phyloP scores from a whole-genome alignment of 2,888 invertebrate species.

The Schizotus pectinicornis region DNA sequence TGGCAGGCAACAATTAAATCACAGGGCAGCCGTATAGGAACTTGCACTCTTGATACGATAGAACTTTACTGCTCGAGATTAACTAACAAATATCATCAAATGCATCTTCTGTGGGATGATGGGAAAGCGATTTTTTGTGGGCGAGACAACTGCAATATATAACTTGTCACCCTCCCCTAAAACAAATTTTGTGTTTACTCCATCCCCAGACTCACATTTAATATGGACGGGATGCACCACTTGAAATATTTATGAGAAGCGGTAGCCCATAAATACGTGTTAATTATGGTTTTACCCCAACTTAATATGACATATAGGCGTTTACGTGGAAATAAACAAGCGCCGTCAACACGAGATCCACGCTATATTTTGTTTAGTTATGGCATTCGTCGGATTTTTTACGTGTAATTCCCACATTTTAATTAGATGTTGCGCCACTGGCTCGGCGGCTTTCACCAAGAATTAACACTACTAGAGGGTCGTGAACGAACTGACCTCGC shows the following conservation, averaged over 20 bases:
- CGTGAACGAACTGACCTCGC: too few relatives aligned
- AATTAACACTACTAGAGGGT: too few relatives aligned
- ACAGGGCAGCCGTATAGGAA: neutral
- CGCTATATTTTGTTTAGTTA: too few relatives aligned
- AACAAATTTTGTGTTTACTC: constrained; percentile 1
- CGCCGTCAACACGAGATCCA: too few relatives aligned
- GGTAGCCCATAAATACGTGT: constrained; percentile 19
- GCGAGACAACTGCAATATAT: neutral
- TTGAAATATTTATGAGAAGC: constrained; percentile 22
- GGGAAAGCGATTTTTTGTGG: constrained; percentile 1
- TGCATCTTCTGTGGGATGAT: neutral
- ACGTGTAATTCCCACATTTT: too few relatives aligned
- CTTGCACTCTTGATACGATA: neutral
- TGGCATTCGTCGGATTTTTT: too few relatives aligned
- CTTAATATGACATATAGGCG: neutral
- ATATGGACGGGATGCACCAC: neutral
- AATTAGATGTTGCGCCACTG: too few relatives aligned
- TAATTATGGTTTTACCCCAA: constrained; percentile 21
- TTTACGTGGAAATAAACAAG: too few relatives aligned
- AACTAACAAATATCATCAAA: neutral
- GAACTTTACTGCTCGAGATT: neutral
- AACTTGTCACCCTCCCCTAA: neutral
- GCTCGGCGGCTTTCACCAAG: too few relatives aligned
- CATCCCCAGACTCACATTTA: neutral
- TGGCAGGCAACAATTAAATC: constrained; percentile 8